phyloP scores from a whole-genome alignment of 2,888 invertebrate genomes.

The Diachrysia chrysitis region DNA sequence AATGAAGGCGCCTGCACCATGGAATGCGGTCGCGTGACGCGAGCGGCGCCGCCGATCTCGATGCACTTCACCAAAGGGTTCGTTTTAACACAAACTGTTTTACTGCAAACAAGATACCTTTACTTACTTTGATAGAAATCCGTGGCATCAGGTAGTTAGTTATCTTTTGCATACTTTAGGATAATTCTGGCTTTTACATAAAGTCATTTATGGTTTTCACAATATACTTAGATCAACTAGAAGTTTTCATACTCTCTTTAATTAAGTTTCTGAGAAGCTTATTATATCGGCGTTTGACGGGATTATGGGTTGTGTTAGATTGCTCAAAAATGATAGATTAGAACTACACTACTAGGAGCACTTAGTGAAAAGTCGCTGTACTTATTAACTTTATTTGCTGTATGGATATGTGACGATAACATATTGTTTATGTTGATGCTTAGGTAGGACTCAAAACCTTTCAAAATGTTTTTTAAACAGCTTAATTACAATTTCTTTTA shows the following conservation, averaged over 20 bases:
- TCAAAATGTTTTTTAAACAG: too few relatives aligned
- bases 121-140: constrained; percentile 19
- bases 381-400: too few relatives aligned
- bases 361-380: too few relatives aligned
- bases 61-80: constrained; percentile 85
- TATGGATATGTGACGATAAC: too few relatives aligned
- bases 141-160: neutral
- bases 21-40: constrained; percentile 91
- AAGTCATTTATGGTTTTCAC: neutral
- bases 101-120: constrained; percentile 23
- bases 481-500: too few relatives aligned
- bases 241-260: neutral
- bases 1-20: constrained; percentile 83
- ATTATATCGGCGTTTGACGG: too few relatives aligned
- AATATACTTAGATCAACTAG: neutral
- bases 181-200: neutral
- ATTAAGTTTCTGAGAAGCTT: neutral
- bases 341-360: too few relatives aligned
- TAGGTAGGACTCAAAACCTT: too few relatives aligned
- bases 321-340: too few relatives aligned
- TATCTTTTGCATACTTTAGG: neutral
- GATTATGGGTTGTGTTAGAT: too few relatives aligned
- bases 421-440: too few relatives aligned
- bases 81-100: constrained; percentile 68
- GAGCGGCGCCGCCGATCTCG: constrained; percentile 89